Evolutionary conservation across 2,888 invertebrate species (phyloP), one percentile per base, ranked within the genome.

Genomic region (Apodemia duryi): DNA sequence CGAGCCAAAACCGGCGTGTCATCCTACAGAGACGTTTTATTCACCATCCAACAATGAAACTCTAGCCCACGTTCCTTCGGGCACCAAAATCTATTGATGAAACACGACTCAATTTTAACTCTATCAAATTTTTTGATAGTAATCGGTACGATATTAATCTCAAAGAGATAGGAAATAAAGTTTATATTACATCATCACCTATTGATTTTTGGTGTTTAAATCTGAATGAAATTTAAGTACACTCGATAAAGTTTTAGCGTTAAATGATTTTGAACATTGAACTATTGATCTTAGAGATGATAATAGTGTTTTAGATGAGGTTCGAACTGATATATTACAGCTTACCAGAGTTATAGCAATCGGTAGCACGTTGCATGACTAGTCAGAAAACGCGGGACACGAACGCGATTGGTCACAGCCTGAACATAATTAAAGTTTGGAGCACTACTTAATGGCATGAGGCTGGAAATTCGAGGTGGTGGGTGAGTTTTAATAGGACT

Each of bases 371-470:
- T 84, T 81, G 91, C 83, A 91, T 91, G 91, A 91, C 91, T 90
- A 75, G 90, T 84, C 81, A 88, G 84, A 90, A 87, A 85, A 80
- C 80, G 79, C 82, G 87, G 85, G 90, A 89, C 91, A 91, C 90
- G 91, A 91, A 85, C 88, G 81, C 88, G 85, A 91, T 91, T 91
- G 91, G 91, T 88, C 91, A 91, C 91, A 91, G 90, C 81, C 86
- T 77, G 87, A 89, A 91, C 85, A 87, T 91, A 91, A 91, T 91
- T 91, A 91, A 91, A 91, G 90, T 91, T 91, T 88, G 88, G 89
- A 86, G 86, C 86, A 88, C 84, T 85, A 85, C 83, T 85, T 90
- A 89, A 91, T 91, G 88, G 88, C 86, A 88, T 88, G 86, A 88
- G 82, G 85, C 82, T 82, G 82, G 82, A 83, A 81, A 88, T 86